A percentile compares a stretch with the other conserved stretches of the same genome.
These are phyloP conservation scores for Glossophaga mutica DNA, from an alignment of 2,797 vertebrate genomes.

Conservation along the genomic window DNA sequence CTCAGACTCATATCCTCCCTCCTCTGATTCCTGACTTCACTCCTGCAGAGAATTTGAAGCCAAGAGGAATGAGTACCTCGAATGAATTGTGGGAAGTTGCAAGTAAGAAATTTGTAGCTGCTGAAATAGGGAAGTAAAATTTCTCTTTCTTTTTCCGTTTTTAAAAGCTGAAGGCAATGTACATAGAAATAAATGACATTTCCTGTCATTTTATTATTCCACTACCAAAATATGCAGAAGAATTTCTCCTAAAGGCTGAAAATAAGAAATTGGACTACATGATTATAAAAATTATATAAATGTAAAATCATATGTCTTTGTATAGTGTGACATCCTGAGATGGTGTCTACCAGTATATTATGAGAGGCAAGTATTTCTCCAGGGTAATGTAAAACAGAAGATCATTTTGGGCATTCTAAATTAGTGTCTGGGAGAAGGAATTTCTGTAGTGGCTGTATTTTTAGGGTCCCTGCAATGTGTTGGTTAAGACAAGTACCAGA, in stretches of 20 bases:
- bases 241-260: neutral
- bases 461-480: neutral
- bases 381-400: neutral
- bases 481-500: neutral
- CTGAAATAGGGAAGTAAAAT: neutral
- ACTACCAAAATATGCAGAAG: neutral
- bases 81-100: neutral
- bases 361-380: neutral
- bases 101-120: neutral
- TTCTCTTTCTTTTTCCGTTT: neutral
- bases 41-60: neutral
- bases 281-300: neutral
- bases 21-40: neutral
- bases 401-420: neutral
- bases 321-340: neutral
- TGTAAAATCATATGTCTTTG: neutral
- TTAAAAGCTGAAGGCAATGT: neutral
- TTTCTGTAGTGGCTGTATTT: neutral
- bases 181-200: neutral
- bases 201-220: neutral
- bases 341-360: neutral
- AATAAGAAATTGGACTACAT: neutral
- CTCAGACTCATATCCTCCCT: neutral
- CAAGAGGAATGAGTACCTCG: neutral
- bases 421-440: neutral